phyloP scores from a whole-genome alignment of 2,113 vertebrate genomes.

The Alexandromys fortis region DNA sequence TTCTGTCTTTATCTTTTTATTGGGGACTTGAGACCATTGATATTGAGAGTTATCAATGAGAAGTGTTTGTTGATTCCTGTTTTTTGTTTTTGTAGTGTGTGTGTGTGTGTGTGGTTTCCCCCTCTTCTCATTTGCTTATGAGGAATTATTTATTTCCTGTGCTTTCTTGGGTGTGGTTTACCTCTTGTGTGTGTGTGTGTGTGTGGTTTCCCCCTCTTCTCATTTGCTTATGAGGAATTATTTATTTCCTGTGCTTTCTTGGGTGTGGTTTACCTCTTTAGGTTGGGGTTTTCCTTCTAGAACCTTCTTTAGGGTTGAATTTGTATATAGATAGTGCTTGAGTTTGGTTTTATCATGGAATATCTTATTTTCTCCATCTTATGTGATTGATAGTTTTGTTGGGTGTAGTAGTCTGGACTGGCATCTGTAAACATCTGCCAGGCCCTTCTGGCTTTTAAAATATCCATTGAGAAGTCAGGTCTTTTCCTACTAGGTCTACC shows the following conservation, averaged over 20 bases:
- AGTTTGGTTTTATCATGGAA: background rate
- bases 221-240: too few relatives aligned
- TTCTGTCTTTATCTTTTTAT: background rate
- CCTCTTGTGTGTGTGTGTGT: too few relatives aligned
- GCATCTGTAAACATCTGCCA: background rate
- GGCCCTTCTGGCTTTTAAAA: background rate
- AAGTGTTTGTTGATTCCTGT: background rate
- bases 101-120: too few relatives aligned
- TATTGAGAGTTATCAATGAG: background rate
- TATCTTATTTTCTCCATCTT: background rate
- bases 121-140: background rate
- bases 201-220: too few relatives aligned
- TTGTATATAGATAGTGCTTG: background rate
- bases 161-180: too few relatives aligned
- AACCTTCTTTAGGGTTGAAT: background rate
- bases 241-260: background rate
- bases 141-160: background rate
- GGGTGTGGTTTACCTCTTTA: background rate
- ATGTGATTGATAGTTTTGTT: background rate
- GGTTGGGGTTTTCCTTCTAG: background rate
- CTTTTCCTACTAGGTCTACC: background rate
- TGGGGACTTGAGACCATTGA: background rate
- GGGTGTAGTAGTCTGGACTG: background rate
- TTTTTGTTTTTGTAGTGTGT: background rate
- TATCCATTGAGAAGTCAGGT: background rate